Evolutionary conservation across 1,140 invertebrate species (phyloP), one percentile per base, ranked within the genome.

Genomic region (Drosophila azteca): DNA sequence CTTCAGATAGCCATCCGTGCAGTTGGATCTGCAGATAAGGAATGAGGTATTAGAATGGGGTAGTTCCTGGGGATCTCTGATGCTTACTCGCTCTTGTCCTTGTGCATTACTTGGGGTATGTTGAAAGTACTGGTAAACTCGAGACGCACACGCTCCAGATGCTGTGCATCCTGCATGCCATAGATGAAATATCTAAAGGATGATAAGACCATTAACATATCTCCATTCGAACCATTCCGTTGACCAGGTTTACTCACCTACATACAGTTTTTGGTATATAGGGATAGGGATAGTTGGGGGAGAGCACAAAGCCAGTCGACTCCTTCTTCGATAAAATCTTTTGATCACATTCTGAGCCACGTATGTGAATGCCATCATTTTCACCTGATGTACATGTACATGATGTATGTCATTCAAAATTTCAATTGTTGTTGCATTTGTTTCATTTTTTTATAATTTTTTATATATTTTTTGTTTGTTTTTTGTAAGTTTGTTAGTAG

Each of bases 331-430:
- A 98, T 79, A 99, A 94, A 90, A 99, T 98, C 92, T 98, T 97
- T 92, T 98, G 97, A 93, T 99, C 98, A 94, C 98, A 99, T 93
- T 99, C 98, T 77, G 97, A 97, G 78, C 97, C 97, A 85, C 96
- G 94, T 92, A 98, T 98, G 93, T 98, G 97, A 93, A 97, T 96
- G 70, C 96, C 97, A 84, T 96, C 96, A 92, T 96, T 95, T 93
- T 96, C 85, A 79, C 91, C 91, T 92, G 85, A 79, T 81, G 60
- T 58, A 59, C 52, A 57, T 31, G 8, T 29, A 8, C 9, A 31
- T 31, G 2, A 31, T 31, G 31, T 31, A 31, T 31, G 24, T 26
- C 24, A 26, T 26, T 26, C 31, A 31, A 9, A 31, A 9, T 9
- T 29, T 58, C 46, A 65, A 62, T 78, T 78, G 43, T 62, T 55